phyloP scores from a whole-genome alignment of 2,797 vertebrate genomes.

The Hippoglossus hippoglossus region DNA sequence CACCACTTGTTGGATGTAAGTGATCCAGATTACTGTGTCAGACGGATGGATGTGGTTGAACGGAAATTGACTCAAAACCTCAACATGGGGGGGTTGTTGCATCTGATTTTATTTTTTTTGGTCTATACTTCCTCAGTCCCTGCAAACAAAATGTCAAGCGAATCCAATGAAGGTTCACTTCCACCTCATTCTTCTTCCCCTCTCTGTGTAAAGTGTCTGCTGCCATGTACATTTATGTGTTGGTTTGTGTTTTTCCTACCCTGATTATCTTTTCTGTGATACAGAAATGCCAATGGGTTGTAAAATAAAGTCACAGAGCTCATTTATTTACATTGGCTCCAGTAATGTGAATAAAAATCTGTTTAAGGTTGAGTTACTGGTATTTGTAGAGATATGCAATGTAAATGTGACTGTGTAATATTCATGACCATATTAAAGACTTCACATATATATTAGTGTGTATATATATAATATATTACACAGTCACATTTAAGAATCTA shows the following conservation, averaged over 20 bases:
- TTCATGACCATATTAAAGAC: too few species aligned
- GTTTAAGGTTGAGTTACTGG: not conserved
- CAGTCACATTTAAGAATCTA: too few species aligned
- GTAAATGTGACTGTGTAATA: too few species aligned
- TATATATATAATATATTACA: too few species aligned
- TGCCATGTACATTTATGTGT: constrained; percentile 63
- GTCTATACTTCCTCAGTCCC: not conserved
- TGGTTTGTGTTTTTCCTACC: constrained; percentile 30
- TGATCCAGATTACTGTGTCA: not conserved
- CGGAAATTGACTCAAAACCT: constrained; percentile 2
- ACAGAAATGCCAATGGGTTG: constrained; percentile 64
- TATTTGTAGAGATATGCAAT: not conserved
- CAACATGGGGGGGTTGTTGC: not conserved
- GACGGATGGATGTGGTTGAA: not conserved
- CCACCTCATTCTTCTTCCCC: constrained; percentile 23
- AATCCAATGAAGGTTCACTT: constrained; percentile 9
- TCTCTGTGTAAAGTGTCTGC: constrained; percentile 51
- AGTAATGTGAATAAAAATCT: not conserved
- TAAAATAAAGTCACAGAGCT: constrained; percentile 73
- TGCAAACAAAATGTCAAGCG: not conserved
- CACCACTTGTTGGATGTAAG: not conserved
- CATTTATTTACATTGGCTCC: constrained; percentile 38
- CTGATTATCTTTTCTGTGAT: constrained; percentile 60
- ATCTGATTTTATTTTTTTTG: not conserved
- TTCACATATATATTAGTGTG: too few species aligned